Base-by-base conservation (phyloP, 1,140 invertebrate genomes). In the Drosophila rhopaloa region DNA sequence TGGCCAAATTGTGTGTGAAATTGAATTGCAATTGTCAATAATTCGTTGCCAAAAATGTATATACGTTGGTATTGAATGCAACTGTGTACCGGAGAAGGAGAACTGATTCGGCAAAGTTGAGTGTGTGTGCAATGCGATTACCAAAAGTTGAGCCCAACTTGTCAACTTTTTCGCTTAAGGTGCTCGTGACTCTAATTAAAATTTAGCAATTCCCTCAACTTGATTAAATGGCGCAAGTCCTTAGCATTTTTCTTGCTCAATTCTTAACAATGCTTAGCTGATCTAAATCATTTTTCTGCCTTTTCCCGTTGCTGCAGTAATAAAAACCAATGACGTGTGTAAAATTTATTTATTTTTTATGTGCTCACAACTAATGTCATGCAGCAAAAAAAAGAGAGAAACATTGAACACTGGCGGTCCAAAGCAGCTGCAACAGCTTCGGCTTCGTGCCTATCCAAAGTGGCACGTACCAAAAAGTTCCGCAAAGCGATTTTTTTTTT, bases 21-120 rank as follows among this genome's bases (percentile, higher is more conserved):
- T 86, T 86, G 83, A 86, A 86, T 86, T 86, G 83, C 83, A 86
- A 86, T 86, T 86, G 83, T 86, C 83, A 86, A 86, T 86, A 86
- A 86, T 86, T 86, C 83, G 83, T 88, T 88, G 78, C 59, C 79
- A 73, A 82, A 86, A 88, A 82, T 72, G 66, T 71, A 55, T 44
- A 57, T 41, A 41, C 29, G 16, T 16, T 14, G 6, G 38, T 9
- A 58, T 50, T 71, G 68, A 71, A 75, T 53, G 65, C 60, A 66
- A 46, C 11, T 53, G 77, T 71, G 54, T 77, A 71, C 73, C 38
- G 58, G 62, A 53, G 13, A 65, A 65, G 62, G 51, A 55, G 72
- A 77, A 86, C 60, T 68, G 82, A 85, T 81, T 85, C 54, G 74
- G 35, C 61, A 81, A 77, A 81, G 60, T 81, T 84, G n/a, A 58